Base-by-base conservation (phyloP, 37 sponge, comb jelly and placozoan genomes). In the Tethya wilhelma region DNA sequence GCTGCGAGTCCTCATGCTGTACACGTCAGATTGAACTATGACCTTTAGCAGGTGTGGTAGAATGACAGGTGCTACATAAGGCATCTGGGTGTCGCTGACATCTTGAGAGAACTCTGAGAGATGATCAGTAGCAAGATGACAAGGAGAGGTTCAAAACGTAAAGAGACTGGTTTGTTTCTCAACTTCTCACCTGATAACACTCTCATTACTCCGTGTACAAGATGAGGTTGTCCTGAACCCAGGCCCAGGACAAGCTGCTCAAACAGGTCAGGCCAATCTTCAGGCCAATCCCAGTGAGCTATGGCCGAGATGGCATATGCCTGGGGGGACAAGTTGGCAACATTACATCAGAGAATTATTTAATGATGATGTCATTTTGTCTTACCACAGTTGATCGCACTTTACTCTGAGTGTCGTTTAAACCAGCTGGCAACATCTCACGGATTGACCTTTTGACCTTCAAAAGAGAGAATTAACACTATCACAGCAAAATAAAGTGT, bases 211-310 rank as follows among this genome's bases (percentile, higher is more conserved):
- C 94, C 94, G 78, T 86, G 90, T 8, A 83, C 86, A 2, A 93
- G 71, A 41, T 68, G 8, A 5, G 76, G 64, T 9, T 79, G 42
- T 11, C 87, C 90, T 29, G 82, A 84, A 4, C 59, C 38, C 12
- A 93, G 55, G 28, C 64, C 79, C 28, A 17, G 49, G 60, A 89
- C 38, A 29, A 93, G 41, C 46, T 66, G 56, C 65, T 81, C 79
- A 75, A 93, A 78, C 58, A 93, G 45, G 42, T 85, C 58, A 28
- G 87, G 81, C 94, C 94, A 93, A 44, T 79, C 42, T 39, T 93
- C 94, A 2, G 94, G 94, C 90, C 90, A 93, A 63, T 93, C 94
- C 84, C 80, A 80, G 55, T 62, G 62, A 44, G 94, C 94, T 30
- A 93, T 82, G 36, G 84, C 81, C 9, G 94, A 77, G 12, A 93